Conservation (phyloP, 2,113 vertebrate species). For the Zosterops hypoxanthus region DNA sequence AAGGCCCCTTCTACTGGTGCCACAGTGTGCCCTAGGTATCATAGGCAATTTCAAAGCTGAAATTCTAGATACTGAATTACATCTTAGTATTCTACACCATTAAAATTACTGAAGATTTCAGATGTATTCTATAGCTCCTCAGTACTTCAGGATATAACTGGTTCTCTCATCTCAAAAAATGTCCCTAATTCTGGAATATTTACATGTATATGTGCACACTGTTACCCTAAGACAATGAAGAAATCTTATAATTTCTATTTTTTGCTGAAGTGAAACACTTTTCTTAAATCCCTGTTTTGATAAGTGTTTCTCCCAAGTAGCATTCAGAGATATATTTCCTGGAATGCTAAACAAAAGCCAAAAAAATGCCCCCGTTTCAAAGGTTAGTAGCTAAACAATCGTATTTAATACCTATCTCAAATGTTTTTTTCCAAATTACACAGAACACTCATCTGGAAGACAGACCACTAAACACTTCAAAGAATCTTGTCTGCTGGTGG, state of each 20-base stretch:
- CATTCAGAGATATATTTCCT: not conserved
- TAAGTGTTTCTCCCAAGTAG: not conserved
- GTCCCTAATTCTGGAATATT: not conserved
- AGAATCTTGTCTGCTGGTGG: not conserved
- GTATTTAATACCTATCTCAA: not conserved
- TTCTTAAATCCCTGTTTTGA: not conserved
- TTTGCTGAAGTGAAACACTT: not conserved
- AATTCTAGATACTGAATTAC: not conserved
- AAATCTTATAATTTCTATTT: not conserved
- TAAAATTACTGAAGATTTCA: not conserved
- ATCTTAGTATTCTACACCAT: not conserved
- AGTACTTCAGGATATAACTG: not conserved
- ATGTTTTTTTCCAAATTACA: not conserved
- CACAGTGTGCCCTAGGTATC: not conserved
- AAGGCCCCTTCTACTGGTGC: not conserved
- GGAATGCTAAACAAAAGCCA: not conserved
- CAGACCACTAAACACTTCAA: constrained; percentile 25
- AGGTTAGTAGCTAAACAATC: not conserved
- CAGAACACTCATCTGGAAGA: not conserved
- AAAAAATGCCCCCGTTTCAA: not conserved
- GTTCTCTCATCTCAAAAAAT: not conserved
- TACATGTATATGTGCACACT: rapidly evolving
- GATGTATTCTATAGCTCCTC: not conserved
- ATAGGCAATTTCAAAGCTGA: not conserved
- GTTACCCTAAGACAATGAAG: not conserved